A percentile compares a stretch with the other conserved stretches of the same genome.
Evolutionary conservation across 2,113 vertebrate genomes (phyloP).

Genomic region (Pituophis catenifer): DNA sequence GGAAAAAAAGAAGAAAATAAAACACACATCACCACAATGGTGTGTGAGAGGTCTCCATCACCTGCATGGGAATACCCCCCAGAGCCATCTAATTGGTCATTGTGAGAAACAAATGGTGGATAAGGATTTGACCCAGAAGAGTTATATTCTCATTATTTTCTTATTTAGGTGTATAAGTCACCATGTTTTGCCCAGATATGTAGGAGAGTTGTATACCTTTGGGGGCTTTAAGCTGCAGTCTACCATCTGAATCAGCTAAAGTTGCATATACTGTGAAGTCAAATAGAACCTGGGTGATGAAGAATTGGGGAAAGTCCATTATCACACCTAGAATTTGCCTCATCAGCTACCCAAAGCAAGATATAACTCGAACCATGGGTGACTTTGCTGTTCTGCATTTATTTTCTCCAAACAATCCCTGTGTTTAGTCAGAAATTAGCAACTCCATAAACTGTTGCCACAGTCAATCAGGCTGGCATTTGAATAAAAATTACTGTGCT

Average conservation of each 20-base stretch:
- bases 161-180: neutral
- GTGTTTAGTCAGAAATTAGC: slow-evolving; percentile 21
- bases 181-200: neutral
- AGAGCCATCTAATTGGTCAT: neutral
- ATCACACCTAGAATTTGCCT: neutral
- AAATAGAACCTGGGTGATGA: neutral
- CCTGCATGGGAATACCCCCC: neutral
- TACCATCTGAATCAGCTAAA: neutral
- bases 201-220: neutral
- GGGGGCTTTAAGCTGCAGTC: neutral
- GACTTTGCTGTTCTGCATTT: slow-evolving; percentile 32
- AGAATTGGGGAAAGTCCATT: neutral
- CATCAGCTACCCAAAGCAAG: neutral
- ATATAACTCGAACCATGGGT: neutral
- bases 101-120: neutral
- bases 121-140: neutral
- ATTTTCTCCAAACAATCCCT: slow-evolving; percentile 41
- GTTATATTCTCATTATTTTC: neutral
- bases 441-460: slow-evolving; percentile 12
- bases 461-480: slow-evolving; percentile 15
- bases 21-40: neutral
- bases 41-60: neutral
- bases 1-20: neutral
- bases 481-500: neutral
- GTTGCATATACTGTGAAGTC: neutral